These are phyloP conservation scores for Chelonus formosanus DNA, from an alignment of 2,888 invertebrate species.

Conservation along the genomic window DNA sequence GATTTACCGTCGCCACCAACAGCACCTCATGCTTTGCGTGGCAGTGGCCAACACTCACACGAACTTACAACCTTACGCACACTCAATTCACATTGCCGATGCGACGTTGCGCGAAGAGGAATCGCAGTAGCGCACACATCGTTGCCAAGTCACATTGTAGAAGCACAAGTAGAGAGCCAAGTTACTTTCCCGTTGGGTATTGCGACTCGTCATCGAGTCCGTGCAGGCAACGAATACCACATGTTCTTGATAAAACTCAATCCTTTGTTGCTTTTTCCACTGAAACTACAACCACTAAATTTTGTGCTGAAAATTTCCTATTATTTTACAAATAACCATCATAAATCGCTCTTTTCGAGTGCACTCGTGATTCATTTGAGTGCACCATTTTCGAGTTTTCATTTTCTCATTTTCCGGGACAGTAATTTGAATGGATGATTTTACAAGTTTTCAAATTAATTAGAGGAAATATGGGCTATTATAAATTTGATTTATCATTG, in stretches of 20 bases:
- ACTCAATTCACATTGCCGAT: slow-evolving; percentile 25
- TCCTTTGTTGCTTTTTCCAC: not conserved
- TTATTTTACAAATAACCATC: no score
- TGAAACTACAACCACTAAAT: no score
- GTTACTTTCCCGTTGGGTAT: slow-evolving; percentile 32
- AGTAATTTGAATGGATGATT: no score
- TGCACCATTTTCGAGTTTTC: no score
- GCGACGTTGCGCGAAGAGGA: slow-evolving; percentile 43
- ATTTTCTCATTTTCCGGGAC: no score
- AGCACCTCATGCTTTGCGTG: slow-evolving; percentile 31
- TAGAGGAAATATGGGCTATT: no score
- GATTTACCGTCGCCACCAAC: slow-evolving; percentile 40
- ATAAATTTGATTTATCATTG: no score
- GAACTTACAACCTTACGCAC: slow-evolving; percentile 8
- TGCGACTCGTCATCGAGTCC: slow-evolving; percentile 32
- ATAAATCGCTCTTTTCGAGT: no score
- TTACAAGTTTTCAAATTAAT: no score
- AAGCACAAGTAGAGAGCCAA: slow-evolving; percentile 20
- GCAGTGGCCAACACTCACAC: slow-evolving; percentile 20
- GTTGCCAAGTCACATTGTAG: slow-evolving; percentile 40
- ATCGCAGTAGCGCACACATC: slow-evolving; percentile 35
- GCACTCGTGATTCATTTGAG: no score
- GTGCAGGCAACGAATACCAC: not conserved
- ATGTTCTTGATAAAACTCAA: not conserved
- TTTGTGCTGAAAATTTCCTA: no score